Conservation (phyloP, 92 coral and sea anemone species). For the Blastomussa wellsi region DNA sequence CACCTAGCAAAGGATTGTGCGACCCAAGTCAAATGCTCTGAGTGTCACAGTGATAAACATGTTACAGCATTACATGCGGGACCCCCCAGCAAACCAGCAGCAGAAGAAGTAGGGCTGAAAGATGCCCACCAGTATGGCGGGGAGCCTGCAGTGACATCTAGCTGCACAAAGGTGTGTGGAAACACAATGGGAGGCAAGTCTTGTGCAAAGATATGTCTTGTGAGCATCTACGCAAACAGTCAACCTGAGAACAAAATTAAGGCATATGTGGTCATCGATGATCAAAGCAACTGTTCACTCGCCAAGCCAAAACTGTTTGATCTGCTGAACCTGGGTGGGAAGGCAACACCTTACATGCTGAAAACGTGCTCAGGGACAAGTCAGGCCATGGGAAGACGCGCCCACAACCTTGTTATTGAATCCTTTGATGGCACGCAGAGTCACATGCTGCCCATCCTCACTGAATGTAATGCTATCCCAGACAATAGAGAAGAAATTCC, state of each 20-base stretch:
- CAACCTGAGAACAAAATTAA: slow-evolving; percentile 13
- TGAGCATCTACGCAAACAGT: background rate
- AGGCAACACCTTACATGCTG: background rate
- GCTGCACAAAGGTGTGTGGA: slow-evolving; percentile 52
- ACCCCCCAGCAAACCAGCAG: background rate
- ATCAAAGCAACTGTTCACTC: slow-evolving; percentile 53
- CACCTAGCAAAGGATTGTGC: slow-evolving; percentile 50
- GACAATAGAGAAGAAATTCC: slow-evolving; percentile 54
- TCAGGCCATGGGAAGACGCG: slow-evolving; percentile 26
- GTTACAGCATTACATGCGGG: slow-evolving; percentile 35
- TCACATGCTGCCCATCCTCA: slow-evolving; percentile 18
- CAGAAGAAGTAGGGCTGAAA: no score
- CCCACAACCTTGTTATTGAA: slow-evolving; percentile 36
- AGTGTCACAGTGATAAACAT: slow-evolving; percentile 57
- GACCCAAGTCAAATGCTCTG: slow-evolving; percentile 4
- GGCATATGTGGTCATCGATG: slow-evolving; percentile 46
- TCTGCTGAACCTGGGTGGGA: slow-evolving; percentile 4
- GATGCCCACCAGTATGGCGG: slow-evolving; percentile 43
- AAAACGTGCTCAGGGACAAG: slow-evolving; percentile 32
- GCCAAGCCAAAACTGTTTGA: slow-evolving; percentile 37
- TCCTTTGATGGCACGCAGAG: slow-evolving; percentile 26
- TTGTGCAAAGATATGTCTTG: slow-evolving; percentile 55
- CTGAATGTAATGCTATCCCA: slow-evolving; percentile 47
- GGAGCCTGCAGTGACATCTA: slow-evolving; percentile 35
- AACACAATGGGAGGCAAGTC: slow-evolving; percentile 19